Conservation (phyloP, 2,797 vertebrate species). For the Falco rusticolus region DNA sequence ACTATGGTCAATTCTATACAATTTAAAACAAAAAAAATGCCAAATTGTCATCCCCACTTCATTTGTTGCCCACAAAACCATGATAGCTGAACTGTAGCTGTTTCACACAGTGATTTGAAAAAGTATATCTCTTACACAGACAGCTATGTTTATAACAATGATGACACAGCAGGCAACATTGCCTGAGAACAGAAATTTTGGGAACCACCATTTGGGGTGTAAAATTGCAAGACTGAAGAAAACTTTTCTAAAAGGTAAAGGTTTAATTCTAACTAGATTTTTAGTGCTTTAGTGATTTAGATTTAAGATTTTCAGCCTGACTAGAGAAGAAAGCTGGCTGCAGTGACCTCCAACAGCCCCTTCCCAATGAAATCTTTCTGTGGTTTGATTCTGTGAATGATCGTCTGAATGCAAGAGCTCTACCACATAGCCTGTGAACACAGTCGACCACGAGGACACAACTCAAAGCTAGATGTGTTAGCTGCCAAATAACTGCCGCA, state of each 20-base stretch:
- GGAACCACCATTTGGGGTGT: not conserved
- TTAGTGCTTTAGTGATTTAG: not conserved
- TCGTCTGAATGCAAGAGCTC: not conserved
- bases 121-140: not conserved
- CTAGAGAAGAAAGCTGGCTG: not conserved
- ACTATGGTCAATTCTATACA: not conserved
- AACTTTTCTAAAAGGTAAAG: not conserved
- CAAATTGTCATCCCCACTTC: not conserved
- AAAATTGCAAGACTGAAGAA: not conserved
- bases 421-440: not conserved
- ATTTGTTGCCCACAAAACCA: not conserved
- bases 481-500: not conserved
- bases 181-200: not conserved
- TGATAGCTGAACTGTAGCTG: not conserved
- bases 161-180: not conserved
- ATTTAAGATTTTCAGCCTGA: not conserved
- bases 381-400: not conserved
- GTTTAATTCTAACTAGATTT: not conserved
- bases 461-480: not conserved
- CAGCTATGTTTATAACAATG: not conserved
- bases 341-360: not conserved
- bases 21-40: not conserved
- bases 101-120: not conserved
- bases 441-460: fast-evolving
- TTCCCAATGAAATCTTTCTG: not conserved